phyloP scores from a whole-genome alignment of 2,888 invertebrate species.

The Rhagophthalmus giganteus region DNA sequence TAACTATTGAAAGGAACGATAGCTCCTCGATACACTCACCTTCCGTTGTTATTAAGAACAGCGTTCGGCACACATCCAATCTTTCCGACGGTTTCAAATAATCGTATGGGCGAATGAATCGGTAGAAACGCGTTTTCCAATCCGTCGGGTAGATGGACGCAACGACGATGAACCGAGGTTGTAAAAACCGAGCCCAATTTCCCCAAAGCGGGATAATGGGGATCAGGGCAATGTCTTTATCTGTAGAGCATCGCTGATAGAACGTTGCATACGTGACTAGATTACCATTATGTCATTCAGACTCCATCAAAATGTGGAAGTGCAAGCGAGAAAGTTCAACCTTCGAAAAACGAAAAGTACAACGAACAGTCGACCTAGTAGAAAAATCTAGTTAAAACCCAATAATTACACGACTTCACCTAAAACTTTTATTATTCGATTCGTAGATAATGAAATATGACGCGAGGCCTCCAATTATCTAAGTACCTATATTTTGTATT shows the following conservation, averaged over 20 bases:
- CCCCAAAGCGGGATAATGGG: conserved; percentile 46
- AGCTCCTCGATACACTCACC: conserved; percentile 26
- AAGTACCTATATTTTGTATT: too few species aligned
- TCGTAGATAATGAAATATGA: too few species aligned
- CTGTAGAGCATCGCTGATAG: conserved; percentile 40
- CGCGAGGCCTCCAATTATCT: too few species aligned
- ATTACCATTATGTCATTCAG: conserved; percentile 37
- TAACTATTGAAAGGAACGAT: conserved; percentile 23
- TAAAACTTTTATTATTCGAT: too few species aligned
- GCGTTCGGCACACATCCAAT: conserved; percentile 28
- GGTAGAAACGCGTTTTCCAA: conserved; percentile 32
- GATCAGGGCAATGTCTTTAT: conserved; percentile 48
- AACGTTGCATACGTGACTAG: conserved; percentile 46
- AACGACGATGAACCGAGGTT: conserved; percentile 30
- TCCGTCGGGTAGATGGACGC: conserved; percentile 27
- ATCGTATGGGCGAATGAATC: conserved; percentile 34
- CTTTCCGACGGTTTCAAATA: conserved; percentile 29
- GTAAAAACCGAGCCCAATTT: conserved; percentile 44
- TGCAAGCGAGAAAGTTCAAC: conserved; percentile 15
- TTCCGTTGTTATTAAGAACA: conserved; percentile 27
- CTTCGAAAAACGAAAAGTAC: not conserved
- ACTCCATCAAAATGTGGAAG: conserved; percentile 22
- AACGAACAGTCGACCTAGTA: too few species aligned
- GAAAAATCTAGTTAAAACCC: too few species aligned
- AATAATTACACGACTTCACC: too few species aligned